Base-by-base conservation (phyloP, 1,140 invertebrate species). In the Drosophila cardini region DNA sequence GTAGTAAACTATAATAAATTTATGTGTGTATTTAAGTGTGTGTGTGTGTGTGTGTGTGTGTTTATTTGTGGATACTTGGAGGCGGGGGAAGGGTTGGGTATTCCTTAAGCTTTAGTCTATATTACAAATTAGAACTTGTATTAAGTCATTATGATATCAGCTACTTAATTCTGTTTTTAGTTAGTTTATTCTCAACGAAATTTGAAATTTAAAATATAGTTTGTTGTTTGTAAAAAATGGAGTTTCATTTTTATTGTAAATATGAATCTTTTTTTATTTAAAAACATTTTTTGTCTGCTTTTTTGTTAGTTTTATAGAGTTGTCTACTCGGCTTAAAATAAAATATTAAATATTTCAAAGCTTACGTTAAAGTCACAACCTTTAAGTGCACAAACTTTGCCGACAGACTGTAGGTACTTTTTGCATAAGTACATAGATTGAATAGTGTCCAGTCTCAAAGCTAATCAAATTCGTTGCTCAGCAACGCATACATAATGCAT, bases 381-480 rank as follows among this genome's bases (percentile, higher is more conserved):
- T 26, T 4, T 26, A 26, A 26, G 5, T 26, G 21, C 2, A 21
- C 21, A 26, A 26, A 26, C 21, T 26, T 26, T 26, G 4, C 2
- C 5, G 21, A 26, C 21, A 26, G 21, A 26, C 21, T 26, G 21
- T 26, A 26, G 5, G 4, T 5, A 34, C 26, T 15, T 52, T 26
- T 26, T 26, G 8, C 11, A 30, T n/a, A n/a, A n/a, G n/a, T n/a
- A n/a, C n/a, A n/a, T 13, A 52, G 26, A 52, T 52, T 55, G 18
- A 55, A 9, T 38, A 15, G 18, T 32, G 18, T 4, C 15, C n/a
- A 16, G 16, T 13, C 32, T 36, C 10, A 13, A 48, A 26, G 46
- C 46, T 48, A 53, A 53, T 55, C 34, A 55, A 55, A 55, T 4
- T 6, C 60, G 60, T 52, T 52, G 55, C 65, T 13, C 56, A 50